Evolutionary conservation across 2,888 invertebrate species (phyloP).

Genomic region (Yponomeuta cagnagella): DNA sequence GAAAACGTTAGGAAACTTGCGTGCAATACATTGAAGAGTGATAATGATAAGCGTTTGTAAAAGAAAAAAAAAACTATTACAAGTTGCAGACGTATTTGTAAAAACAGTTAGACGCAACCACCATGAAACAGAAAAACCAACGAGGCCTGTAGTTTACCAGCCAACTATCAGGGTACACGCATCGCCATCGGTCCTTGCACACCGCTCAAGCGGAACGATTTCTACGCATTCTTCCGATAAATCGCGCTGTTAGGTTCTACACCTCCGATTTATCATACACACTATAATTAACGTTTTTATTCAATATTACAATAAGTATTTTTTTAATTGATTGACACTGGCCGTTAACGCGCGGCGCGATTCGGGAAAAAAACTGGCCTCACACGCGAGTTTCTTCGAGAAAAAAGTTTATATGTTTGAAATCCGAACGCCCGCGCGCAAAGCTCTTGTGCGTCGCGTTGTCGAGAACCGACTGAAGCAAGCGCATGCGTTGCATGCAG

Average conservation of each 20-base stretch:
- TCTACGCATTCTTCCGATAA: constrained; percentile 51
- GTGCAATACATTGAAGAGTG: not conserved
- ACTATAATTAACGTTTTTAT: constrained; percentile 8
- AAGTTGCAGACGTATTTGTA: constrained; percentile 17
- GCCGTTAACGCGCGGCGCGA: constrained; percentile 12
- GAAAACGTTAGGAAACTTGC: not conserved
- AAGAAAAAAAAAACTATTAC: constrained; percentile 11
- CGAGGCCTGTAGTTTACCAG: constrained; percentile 50
- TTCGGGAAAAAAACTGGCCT: constrained; percentile 17
- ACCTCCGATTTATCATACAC: constrained; percentile 17
- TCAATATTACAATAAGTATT: not conserved
- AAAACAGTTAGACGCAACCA: constrained; percentile 38
- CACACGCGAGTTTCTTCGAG: constrained; percentile 33
- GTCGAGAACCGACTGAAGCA: constrained; percentile 14
- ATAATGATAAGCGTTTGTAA: not conserved
- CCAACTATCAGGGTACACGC: constrained; percentile 2
- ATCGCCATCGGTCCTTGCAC: constrained; percentile 48
- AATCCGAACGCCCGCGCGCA: constrained; percentile 36
- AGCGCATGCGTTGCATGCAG: constrained; percentile 16
- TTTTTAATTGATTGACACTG: constrained; percentile 15
- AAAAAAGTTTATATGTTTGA: constrained; percentile 17
- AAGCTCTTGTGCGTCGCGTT: constrained; percentile 39
- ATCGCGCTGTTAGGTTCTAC: constrained; percentile 8
- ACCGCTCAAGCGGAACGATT: constrained; percentile 54
- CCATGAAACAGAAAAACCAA: constrained; percentile 47